A percentile compares a stretch with the other conserved stretches of the same genome.
Evolutionary conservation across 2,888 invertebrate genomes (phyloP).

Genomic region (Himalopsyche kuldschensis): DNA sequence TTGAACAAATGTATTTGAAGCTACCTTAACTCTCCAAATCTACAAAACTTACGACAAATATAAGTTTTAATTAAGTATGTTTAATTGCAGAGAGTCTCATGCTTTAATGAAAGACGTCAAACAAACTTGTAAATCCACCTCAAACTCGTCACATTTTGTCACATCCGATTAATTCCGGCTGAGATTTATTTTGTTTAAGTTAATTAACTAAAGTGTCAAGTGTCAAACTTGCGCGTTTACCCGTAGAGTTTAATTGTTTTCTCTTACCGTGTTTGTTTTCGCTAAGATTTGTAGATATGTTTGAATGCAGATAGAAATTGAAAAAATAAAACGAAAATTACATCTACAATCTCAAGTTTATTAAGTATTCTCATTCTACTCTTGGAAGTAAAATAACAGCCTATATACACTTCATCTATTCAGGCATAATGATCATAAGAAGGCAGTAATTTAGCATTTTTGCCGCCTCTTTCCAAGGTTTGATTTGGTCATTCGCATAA

Average conservation of each 20-base stretch:
- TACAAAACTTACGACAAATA: background rate
- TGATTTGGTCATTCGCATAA: too few relatives aligned
- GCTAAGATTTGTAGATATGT: background rate
- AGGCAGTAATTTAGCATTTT: too few relatives aligned
- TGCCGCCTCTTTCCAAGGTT: too few relatives aligned
- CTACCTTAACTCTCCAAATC: background rate
- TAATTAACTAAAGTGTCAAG: background rate
- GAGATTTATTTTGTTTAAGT: background rate
- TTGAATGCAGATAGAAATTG: too few relatives aligned
- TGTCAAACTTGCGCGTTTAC: background rate
- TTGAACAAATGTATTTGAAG: background rate
- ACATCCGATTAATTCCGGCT: background rate
- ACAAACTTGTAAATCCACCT: background rate
- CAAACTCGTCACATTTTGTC: background rate
- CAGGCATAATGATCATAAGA: too few relatives aligned
- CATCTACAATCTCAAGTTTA: too few relatives aligned
- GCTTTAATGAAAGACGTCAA: background rate
- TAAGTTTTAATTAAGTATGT: background rate
- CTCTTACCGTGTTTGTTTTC: background rate
- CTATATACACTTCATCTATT: too few relatives aligned
- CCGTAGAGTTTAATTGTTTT: background rate
- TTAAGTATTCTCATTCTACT: too few relatives aligned
- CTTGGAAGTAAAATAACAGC: too few relatives aligned
- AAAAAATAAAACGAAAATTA: too few relatives aligned
- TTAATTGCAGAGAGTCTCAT: background rate